A percentile compares a stretch with the other conserved stretches of the same genome.
Conservation (phyloP, 2,113 vertebrate genomes). For the Alaudala cheleensis region DNA sequence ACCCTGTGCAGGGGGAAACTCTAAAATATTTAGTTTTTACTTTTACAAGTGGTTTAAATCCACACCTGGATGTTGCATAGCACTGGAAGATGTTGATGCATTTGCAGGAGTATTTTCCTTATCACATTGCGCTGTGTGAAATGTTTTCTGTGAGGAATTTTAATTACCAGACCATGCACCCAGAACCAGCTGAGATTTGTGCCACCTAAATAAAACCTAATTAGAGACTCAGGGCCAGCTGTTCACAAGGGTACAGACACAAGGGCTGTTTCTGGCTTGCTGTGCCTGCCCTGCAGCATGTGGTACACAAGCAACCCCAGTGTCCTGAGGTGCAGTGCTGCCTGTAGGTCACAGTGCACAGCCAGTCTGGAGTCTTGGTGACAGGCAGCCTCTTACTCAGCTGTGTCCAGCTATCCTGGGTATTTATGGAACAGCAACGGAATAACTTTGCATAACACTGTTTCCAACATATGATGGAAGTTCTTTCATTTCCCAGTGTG, state of each 20-base stretch:
- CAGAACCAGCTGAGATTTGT: not conserved
- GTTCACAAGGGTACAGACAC: accelerated
- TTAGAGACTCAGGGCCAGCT: not conserved
- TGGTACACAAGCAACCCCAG: accelerated
- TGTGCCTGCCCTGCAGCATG: not conserved
- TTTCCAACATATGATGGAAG: not conserved
- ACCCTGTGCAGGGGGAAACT: not conserved
- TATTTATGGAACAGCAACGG: not conserved
- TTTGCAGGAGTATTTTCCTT: not conserved
- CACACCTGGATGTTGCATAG: not conserved
- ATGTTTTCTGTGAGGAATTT: accelerated
- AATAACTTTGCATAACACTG: not conserved
- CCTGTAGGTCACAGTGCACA: not conserved
- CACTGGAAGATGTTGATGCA: not conserved
- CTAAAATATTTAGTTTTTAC: not conserved
- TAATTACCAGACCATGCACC: accelerated
- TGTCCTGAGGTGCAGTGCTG: accelerated
- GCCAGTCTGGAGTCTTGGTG: not conserved
- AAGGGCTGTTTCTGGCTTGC: accelerated
- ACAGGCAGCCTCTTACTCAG: not conserved
- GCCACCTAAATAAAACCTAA: not conserved
- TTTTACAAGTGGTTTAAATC: not conserved
- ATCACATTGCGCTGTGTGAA: accelerated
- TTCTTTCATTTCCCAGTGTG: accelerated
- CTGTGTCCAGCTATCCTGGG: not conserved